Evolutionary conservation across 2,888 invertebrate species (phyloP).

Genomic region (Dugesia japonica): DNA sequence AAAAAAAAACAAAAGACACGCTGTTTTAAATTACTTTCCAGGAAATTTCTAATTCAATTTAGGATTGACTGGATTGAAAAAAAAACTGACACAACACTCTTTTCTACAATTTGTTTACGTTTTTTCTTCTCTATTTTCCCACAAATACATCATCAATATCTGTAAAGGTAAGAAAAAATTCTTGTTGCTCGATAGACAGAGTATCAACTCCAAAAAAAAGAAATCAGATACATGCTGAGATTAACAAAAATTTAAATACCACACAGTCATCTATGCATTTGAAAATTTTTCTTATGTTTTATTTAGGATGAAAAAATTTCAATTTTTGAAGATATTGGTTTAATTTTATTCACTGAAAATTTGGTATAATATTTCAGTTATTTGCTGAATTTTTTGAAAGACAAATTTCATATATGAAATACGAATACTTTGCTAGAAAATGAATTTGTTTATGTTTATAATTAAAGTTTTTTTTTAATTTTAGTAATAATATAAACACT

Average conservation of each 20-base stretch:
- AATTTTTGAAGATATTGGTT: no score
- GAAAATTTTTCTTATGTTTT: no score
- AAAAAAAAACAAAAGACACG: not conserved
- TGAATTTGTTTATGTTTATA: no score
- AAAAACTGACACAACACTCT: not conserved
- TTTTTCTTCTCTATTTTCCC: not conserved
- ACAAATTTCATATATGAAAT: no score
- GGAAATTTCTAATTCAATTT: not conserved
- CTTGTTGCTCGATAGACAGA: not conserved
- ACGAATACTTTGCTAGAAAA: no score
- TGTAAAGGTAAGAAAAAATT: not conserved
- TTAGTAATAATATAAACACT: no score
- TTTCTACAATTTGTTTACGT: not conserved
- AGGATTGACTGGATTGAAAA: not conserved
- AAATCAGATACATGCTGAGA: not conserved
- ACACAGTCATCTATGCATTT: no score
- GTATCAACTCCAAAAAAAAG: not conserved
- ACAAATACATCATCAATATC: not conserved
- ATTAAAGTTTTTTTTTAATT: no score
- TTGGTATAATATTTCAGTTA: no score
- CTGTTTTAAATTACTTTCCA: slow-evolving; percentile 6
- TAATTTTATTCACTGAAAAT: no score
- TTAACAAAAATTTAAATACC: not conserved
- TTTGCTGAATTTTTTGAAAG: no score
- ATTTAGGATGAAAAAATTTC: no score